A percentile compares a stretch with the other conserved stretches of the same genome.
These are phyloP conservation scores for Harpagifer antarcticus DNA, from an alignment of 2,797 vertebrate species.

Conservation along the genomic window DNA sequence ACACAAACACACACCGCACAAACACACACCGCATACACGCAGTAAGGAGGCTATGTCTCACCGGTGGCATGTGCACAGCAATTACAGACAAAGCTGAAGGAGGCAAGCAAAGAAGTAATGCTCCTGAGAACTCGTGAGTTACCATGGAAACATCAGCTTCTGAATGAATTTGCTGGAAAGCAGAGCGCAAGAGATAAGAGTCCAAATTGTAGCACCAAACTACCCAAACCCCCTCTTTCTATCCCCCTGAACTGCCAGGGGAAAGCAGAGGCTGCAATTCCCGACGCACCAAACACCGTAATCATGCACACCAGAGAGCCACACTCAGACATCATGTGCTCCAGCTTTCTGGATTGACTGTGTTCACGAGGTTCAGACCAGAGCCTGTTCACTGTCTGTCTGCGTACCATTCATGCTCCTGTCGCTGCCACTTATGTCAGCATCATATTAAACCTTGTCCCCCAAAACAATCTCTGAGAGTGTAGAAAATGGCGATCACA, in stretches of 20 bases:
- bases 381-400: slow-evolving; percentile 19
- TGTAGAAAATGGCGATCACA: background rate
- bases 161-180: slow-evolving; percentile 81
- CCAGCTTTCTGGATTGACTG: slow-evolving; percentile 61
- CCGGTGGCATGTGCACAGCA: slow-evolving; percentile 75
- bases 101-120: slow-evolving; percentile 75
- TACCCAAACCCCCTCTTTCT: slow-evolving; percentile 59
- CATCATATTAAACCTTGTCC: slow-evolving; percentile 33
- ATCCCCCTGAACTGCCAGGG: slow-evolving; percentile 67
- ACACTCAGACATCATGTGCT: slow-evolving; percentile 70
- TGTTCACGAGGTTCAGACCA: background rate
- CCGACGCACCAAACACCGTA: slow-evolving; percentile 30
- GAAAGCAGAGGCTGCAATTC: slow-evolving; percentile 67
- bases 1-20: slow-evolving; percentile 22
- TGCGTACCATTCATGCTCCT: slow-evolving; percentile 39
- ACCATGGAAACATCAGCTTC: slow-evolving; percentile 82
- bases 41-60: slow-evolving; percentile 62
- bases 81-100: slow-evolving; percentile 80
- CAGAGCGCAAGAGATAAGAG: slow-evolving; percentile 75
- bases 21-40: slow-evolving; percentile 37
- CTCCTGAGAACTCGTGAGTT: slow-evolving; percentile 80
- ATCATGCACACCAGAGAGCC: slow-evolving; percentile 40
- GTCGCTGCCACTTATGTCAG: slow-evolving; percentile 30
- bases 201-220: slow-evolving; percentile 77
- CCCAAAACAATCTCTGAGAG: slow-evolving; percentile 9